Percentiles rank a stretch among this genome's conserved stretches.
These are phyloP conservation scores for Marasmarcha lunaedactyla DNA, from an alignment of 2,888 invertebrate species.

Conservation along the genomic window DNA sequence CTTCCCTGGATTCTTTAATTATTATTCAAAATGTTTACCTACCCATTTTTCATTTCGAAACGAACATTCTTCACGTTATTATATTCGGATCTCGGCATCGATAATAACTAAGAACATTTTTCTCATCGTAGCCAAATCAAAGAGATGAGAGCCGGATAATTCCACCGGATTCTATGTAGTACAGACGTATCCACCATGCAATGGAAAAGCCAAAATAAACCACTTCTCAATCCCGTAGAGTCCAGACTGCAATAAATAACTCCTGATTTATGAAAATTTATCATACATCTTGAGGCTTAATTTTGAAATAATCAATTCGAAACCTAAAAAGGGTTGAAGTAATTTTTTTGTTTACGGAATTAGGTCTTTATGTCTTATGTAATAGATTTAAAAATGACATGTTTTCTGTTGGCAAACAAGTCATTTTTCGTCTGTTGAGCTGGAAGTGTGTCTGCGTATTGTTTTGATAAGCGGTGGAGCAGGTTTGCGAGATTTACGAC, in stretches of 20 bases:
- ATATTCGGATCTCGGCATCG: slow-evolving; percentile 17
- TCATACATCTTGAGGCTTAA: slow-evolving; percentile 65
- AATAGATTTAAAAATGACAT: slow-evolving; percentile 31
- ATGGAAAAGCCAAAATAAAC: slow-evolving; percentile 50
- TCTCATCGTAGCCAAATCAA: slow-evolving; percentile 25
- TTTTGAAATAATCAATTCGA: slow-evolving; percentile 55
- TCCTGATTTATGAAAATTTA: slow-evolving; percentile 68
- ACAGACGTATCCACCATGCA: slow-evolving; percentile 42
- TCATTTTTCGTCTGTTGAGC: slow-evolving; percentile 38
- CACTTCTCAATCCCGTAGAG: slow-evolving; percentile 62
- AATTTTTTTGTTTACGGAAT: slow-evolving; percentile 28
- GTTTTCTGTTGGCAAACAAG: slow-evolving; percentile 26
- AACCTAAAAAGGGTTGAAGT: slow-evolving; percentile 30
- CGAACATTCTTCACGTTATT: too few relatives aligned
- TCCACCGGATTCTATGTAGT: slow-evolving; percentile 30
- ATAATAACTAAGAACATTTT: slow-evolving; percentile 12
- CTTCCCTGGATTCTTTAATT: too few relatives aligned
- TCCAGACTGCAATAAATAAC: slow-evolving; percentile 65
- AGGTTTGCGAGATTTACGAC: slow-evolving; percentile 66
- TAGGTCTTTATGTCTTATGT: slow-evolving; percentile 25
- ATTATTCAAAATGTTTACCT: too few relatives aligned
- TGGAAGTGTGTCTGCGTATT: slow-evolving; percentile 69
- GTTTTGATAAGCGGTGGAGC: slow-evolving; percentile 71
- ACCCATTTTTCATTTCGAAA: too few relatives aligned
- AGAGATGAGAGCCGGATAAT: slow-evolving; percentile 39